Evolutionary conservation across 2,797 vertebrate species (phyloP).

Genomic region (Tokudaia tokunoshimensis): DNA sequence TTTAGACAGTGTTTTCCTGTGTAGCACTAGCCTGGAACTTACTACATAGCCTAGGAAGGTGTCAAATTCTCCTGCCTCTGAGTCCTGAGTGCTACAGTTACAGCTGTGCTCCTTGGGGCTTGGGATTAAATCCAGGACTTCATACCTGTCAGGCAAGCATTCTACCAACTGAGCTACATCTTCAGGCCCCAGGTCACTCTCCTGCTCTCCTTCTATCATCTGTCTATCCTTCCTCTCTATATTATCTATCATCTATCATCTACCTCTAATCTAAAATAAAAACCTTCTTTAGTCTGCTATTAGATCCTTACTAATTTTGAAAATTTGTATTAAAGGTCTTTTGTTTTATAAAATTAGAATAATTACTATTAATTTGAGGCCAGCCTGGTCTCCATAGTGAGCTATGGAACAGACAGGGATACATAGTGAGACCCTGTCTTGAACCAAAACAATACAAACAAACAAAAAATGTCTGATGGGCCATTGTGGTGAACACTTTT

Average conservation of each 20-base stretch:
- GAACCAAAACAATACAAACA: background rate
- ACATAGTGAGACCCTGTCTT: background rate
- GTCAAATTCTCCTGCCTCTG: background rate
- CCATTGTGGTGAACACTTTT: background rate
- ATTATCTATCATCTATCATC: background rate
- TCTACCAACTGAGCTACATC: background rate
- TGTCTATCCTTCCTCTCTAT: background rate
- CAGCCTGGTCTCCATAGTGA: background rate
- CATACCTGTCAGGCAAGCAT: background rate
- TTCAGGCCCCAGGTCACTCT: background rate
- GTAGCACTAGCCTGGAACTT: background rate
- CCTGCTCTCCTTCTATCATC: background rate
- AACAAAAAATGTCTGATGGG: background rate
- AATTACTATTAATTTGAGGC: background rate
- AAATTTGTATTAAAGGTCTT: background rate
- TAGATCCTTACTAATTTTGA: constrained; percentile 47
- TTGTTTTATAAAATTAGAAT: background rate
- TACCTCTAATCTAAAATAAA: background rate
- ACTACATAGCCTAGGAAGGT: too few relatives aligned
- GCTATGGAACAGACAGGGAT: too few relatives aligned
- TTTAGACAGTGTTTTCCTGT: background rate
- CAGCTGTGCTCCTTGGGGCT: background rate
- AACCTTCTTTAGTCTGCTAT: background rate
- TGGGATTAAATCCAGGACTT: background rate
- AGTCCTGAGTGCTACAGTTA: background rate